These are phyloP conservation scores for Sphaerodactylus townsendi DNA, from an alignment of 2,113 vertebrate species.

Conservation along the genomic window DNA sequence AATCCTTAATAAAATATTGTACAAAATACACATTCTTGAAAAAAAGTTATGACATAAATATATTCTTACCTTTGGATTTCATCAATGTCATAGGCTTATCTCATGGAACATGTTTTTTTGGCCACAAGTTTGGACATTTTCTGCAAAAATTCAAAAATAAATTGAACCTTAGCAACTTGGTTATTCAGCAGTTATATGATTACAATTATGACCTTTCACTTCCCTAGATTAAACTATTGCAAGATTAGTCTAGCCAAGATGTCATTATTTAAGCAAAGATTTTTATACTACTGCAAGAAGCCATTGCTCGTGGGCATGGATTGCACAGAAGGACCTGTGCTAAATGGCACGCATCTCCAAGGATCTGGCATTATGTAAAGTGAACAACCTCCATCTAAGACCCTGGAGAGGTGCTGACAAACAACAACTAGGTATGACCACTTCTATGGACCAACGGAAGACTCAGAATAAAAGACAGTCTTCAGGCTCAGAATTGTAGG, in stretches of 20 bases:
- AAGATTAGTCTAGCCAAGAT: neutral
- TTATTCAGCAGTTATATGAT: neutral
- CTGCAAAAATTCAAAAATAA: constrained; percentile 23
- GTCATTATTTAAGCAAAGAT: neutral
- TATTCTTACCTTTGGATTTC: constrained; percentile 57
- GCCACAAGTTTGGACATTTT: constrained; percentile 32
- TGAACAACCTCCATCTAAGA: too few relatives aligned
- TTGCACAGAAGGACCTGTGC: too few relatives aligned
- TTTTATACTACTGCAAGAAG: neutral
- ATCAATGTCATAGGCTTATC: constrained; percentile 31
- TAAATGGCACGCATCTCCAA: too few relatives aligned
- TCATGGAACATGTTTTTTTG: constrained; percentile 45
- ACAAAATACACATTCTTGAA: neutral
- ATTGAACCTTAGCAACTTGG: neutral
- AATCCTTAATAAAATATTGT: neutral
- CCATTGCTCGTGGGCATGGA: too few relatives aligned
- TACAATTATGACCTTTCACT: neutral
- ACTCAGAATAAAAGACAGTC: too few relatives aligned
- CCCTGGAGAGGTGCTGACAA: too few relatives aligned
- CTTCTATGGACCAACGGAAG: too few relatives aligned
- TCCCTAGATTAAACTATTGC: too few relatives aligned
- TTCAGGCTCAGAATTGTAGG: too few relatives aligned
- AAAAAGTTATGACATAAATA: neutral
- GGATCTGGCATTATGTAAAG: too few relatives aligned
- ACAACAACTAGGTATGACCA: too few relatives aligned